These are phyloP conservation scores for Psettodes erumei DNA, from an alignment of 2,113 vertebrate genomes.

Conservation along the genomic window DNA sequence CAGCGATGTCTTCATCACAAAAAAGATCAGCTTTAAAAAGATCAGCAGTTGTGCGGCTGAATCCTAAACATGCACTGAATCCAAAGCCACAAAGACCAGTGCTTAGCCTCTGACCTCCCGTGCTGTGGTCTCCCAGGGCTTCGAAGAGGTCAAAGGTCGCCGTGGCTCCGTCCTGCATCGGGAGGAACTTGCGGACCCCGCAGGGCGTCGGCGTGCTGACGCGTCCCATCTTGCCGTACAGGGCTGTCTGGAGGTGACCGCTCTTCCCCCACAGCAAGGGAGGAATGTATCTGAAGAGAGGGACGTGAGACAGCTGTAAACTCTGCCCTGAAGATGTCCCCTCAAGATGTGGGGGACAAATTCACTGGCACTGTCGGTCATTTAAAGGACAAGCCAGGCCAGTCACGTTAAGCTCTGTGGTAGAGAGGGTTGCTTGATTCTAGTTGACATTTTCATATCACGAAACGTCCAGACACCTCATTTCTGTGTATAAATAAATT, in stretches of 20 bases:
- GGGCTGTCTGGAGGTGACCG: slow-evolving; percentile 93
- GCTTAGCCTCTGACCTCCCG: slow-evolving; percentile 86
- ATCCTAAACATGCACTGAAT: not conserved
- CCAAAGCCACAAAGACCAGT: not conserved
- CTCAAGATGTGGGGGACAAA: not conserved
- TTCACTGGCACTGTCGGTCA: not conserved
- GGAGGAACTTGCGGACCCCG: slow-evolving; percentile 90
- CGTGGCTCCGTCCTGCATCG: slow-evolving; percentile 94
- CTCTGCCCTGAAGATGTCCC: slow-evolving; percentile 10
- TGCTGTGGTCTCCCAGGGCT: slow-evolving; percentile 86
- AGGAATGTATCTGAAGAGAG: slow-evolving; percentile 89
- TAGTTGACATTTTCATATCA: slow-evolving; percentile 5
- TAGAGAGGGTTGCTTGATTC: not conserved
- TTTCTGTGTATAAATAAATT: too few relatives aligned
- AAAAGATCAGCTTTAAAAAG: not conserved
- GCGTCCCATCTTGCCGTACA: slow-evolving; percentile 95
- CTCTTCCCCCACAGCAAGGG: slow-evolving; percentile 96
- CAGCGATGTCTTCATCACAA: not conserved
- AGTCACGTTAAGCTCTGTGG: not conserved
- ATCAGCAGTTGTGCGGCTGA: not conserved
- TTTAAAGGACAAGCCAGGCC: not conserved
- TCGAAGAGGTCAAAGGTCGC: slow-evolving; percentile 97
- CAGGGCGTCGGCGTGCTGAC: slow-evolving; percentile 90
- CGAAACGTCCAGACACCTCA: not conserved
- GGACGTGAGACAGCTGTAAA: slow-evolving; percentile 13